A percentile compares a stretch with the other conserved stretches of the same genome.
Conservation (phyloP, 2,113 vertebrate species). For the Xyliphius kryptos region DNA sequence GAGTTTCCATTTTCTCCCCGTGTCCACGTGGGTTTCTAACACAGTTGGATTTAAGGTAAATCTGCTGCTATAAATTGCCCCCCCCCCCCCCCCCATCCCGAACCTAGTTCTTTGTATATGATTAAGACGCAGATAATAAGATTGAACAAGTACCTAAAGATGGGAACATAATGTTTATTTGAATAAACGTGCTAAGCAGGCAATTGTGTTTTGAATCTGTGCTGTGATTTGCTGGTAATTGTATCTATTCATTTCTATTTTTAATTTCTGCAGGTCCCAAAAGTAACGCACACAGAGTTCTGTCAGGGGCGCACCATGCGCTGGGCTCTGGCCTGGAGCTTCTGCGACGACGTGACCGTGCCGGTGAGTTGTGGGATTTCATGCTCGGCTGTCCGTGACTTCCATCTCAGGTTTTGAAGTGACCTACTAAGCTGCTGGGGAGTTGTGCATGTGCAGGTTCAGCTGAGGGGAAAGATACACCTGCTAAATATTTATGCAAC, state of each 20-base stretch:
- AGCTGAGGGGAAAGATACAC: constrained; percentile 15
- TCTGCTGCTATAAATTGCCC: too few species aligned
- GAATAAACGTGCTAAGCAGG: too few species aligned
- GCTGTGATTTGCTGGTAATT: too few species aligned
- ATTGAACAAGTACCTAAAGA: too few species aligned
- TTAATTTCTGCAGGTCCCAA: constrained; percentile 78
- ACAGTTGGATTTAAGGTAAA: too few species aligned
- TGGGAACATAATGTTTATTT: too few species aligned
- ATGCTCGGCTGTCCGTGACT: not conserved
- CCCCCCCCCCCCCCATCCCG: too few species aligned
- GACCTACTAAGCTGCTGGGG: constrained; percentile 24
- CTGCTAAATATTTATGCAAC: constrained; percentile 44
- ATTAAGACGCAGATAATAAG: too few species aligned
- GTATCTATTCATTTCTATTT: not conserved
- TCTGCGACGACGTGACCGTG: constrained; percentile 87
- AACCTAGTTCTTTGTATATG: too few species aligned
- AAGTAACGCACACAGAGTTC: constrained; percentile 94
- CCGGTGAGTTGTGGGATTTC: constrained; percentile 73
- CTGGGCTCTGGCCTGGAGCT: constrained; percentile 98
- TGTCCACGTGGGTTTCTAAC: too few species aligned
- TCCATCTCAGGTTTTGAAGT: constrained; percentile 5
- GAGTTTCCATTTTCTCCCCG: too few species aligned
- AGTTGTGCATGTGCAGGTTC: constrained; percentile 10
- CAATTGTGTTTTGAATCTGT: too few species aligned
- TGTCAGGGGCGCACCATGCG: constrained; percentile 96